phyloP scores from a whole-genome alignment of 1,140 invertebrate genomes.

The Atta colombica region DNA sequence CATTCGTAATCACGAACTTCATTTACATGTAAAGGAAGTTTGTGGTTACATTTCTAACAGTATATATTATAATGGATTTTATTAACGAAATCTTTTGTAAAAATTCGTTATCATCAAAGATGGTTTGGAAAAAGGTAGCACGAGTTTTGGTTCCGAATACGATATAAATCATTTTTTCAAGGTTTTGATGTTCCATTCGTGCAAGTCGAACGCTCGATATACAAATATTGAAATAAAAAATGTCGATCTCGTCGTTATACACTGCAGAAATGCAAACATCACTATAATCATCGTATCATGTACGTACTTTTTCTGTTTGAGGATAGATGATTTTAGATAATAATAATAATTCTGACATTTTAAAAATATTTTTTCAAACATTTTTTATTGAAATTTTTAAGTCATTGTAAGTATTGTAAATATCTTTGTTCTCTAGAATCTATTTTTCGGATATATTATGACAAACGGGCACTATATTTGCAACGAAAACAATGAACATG shows the following conservation, averaged over 20 bases:
- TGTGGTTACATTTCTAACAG: no score
- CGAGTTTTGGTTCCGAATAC: constrained; percentile 7
- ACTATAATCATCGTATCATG: not conserved
- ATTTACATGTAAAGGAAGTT: no score
- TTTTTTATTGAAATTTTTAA: not conserved
- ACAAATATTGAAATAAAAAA: constrained; percentile 61
- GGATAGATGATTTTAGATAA: not conserved
- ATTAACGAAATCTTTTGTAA: not conserved
- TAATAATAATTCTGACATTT: not conserved
- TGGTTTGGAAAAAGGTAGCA: not conserved
- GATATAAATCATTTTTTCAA: constrained; percentile 49
- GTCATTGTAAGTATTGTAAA: not conserved
- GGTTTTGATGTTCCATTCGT: constrained; percentile 23
- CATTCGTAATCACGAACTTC: no score
- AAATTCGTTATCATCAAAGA: not conserved
- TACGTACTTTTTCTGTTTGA: not conserved
- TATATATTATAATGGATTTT: not conserved
- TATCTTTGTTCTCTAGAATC: not conserved
- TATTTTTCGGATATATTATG: constrained; percentile 25
- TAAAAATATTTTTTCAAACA: not conserved
- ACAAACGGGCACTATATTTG: constrained; percentile 41
- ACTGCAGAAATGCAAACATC: constrained; percentile 50
- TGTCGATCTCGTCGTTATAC: constrained; percentile 27
- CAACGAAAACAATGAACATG: constrained; percentile 54
- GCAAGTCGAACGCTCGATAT: constrained; percentile 15